Evolutionary conservation across 2,113 vertebrate genomes (phyloP).

Genomic region (Rhinopomastus cyanomelas): DNA sequence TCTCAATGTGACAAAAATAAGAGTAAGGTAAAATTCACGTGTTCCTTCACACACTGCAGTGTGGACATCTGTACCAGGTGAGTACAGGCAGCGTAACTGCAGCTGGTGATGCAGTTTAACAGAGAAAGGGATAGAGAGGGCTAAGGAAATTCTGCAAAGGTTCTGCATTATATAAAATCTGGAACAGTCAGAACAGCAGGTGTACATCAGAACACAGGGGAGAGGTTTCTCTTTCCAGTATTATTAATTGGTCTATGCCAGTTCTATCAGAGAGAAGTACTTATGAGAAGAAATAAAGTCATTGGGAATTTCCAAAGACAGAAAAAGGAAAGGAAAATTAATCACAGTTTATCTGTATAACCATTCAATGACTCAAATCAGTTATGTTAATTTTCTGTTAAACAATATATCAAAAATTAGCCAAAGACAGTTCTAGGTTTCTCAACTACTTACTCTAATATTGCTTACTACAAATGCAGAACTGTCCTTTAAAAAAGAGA

Average conservation of each 20-base stretch:
- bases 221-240: neutral
- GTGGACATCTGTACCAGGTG: neutral
- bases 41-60: neutral
- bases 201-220: neutral
- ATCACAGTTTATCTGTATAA: neutral
- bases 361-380: neutral
- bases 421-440: neutral
- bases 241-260: neutral
- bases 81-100: neutral
- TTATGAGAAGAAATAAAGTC: neutral
- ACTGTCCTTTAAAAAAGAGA: accelerated
- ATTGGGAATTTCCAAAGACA: neutral
- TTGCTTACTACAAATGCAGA: neutral
- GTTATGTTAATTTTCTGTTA: neutral
- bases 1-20: neutral
- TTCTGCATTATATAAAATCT: neutral
- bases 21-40: neutral
- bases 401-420: neutral
- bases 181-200: neutral
- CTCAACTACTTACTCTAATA: neutral
- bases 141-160: neutral
- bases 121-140: neutral
- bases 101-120: neutral
- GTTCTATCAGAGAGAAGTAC: neutral
- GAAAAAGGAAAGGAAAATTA: neutral